Conservation (phyloP, 2,113 vertebrate species). For the Pseudorasbora parva region DNA sequence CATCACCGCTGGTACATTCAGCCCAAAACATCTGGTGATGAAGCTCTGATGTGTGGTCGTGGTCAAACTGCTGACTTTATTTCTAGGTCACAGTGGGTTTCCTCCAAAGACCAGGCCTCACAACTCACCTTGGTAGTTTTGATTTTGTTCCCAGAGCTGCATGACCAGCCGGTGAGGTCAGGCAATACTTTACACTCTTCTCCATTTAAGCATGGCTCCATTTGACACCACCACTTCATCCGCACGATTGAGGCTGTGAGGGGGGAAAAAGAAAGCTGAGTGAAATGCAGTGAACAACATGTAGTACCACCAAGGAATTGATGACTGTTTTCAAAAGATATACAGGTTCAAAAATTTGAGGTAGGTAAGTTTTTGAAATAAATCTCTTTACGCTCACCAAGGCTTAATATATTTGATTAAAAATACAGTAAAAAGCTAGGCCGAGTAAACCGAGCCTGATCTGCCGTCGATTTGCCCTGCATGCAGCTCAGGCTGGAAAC, state of each 20-base stretch:
- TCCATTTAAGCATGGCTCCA: slow-evolving; percentile 89
- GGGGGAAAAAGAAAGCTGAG: background rate
- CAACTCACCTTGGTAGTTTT: slow-evolving; percentile 94
- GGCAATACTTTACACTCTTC: slow-evolving; percentile 94
- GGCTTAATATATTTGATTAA: no score
- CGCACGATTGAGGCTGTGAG: slow-evolving; percentile 87
- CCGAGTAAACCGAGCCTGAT: no score
- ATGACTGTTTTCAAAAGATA: no score
- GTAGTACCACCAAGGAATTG: background rate
- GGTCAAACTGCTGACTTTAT: background rate
- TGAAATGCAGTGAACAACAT: background rate
- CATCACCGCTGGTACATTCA: background rate
- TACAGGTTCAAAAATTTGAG: no score
- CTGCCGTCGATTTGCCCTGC: no score
- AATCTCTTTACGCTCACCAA: no score
- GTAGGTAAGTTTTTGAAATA: no score
- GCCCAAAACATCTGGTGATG: background rate
- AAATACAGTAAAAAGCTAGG: no score
- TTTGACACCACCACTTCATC: slow-evolving; percentile 96
- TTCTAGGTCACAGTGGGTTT: background rate
- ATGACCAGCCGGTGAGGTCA: slow-evolving; percentile 95
- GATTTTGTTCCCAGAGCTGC: slow-evolving; percentile 95
- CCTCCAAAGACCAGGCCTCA: background rate
- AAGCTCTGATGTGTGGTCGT: background rate
- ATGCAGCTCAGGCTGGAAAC: no score